Evolutionary conservation across 2,888 invertebrate species (phyloP).

Genomic region (Oconnorella tubifera): DNA sequence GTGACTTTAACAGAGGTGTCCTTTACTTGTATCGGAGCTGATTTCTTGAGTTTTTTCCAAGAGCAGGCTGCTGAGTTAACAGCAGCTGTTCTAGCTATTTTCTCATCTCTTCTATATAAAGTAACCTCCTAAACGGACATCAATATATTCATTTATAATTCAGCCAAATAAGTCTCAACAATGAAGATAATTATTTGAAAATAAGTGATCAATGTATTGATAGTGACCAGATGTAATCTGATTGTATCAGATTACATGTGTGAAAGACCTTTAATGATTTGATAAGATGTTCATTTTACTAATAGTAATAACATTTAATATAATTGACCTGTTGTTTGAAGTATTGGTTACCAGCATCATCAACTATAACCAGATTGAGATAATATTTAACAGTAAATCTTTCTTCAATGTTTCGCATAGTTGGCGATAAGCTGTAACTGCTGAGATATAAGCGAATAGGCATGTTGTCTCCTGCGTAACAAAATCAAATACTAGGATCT

Average conservation of each 20-base stretch:
- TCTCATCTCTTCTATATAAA: constrained; percentile 15
- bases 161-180: no score
- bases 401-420: constrained; percentile 15
- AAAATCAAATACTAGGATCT: no score
- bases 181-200: no score
- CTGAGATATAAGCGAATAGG: constrained; percentile 13
- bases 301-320: no score
- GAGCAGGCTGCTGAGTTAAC: not conserved
- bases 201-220: no score
- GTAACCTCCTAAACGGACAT: no score
- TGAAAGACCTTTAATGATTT: no score
- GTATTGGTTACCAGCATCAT: constrained; percentile 14
- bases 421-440: constrained; percentile 4
- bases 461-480: constrained; percentile 14
- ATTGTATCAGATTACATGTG: no score
- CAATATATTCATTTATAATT: no score
- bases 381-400: constrained; percentile 20
- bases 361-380: constrained; percentile 17
- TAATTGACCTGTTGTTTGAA: constrained; percentile 19
- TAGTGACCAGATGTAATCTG: no score
- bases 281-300: no score
- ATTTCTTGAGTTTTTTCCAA: constrained; percentile 12
- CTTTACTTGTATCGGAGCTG: constrained; percentile 5
- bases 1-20: constrained; percentile 12
- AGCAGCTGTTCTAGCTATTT: not conserved